Conservation (phyloP, 1,140 invertebrate genomes). For the Vanessa tameamea region DNA sequence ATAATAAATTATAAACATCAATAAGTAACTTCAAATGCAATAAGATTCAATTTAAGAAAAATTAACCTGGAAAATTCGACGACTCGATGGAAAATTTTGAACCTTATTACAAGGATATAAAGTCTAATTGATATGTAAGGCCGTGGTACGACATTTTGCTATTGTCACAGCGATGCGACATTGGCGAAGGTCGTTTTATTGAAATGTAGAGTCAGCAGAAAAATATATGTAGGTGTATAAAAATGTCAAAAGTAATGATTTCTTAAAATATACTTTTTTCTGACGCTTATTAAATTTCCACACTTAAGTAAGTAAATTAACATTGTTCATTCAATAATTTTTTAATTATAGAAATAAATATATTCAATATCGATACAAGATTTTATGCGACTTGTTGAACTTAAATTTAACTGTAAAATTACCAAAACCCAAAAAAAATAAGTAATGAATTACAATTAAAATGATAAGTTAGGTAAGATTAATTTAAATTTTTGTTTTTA, state of each 20-base stretch:
- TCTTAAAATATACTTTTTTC: too few species aligned
- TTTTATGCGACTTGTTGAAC: too few species aligned
- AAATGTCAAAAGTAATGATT: too few species aligned
- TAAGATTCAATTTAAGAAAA: neutral
- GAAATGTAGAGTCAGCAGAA: constrained; percentile 44
- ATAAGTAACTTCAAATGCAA: neutral
- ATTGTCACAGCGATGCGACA: constrained; percentile 52
- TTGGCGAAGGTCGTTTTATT: constrained; percentile 51
- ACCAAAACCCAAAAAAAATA: too few species aligned
- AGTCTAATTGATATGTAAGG: neutral
- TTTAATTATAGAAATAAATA: neutral
- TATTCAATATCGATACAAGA: too few species aligned
- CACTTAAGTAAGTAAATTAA: too few species aligned
- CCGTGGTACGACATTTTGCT: constrained; percentile 30
- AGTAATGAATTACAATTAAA: too few species aligned
- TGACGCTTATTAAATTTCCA: too few species aligned
- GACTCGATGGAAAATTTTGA: neutral
- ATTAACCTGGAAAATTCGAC: neutral
- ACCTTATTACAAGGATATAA: constrained; percentile 19
- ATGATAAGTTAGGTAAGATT: too few species aligned
- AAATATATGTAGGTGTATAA: constrained; percentile 4
- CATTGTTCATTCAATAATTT: too few species aligned
- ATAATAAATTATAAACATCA: neutral
- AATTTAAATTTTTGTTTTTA: neutral
- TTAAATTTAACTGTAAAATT: too few species aligned